Percentiles rank a stretch among this genome's conserved stretches.
Conservation (phyloP, 2,797 vertebrate genomes). For the Acanthiza pusilla region DNA sequence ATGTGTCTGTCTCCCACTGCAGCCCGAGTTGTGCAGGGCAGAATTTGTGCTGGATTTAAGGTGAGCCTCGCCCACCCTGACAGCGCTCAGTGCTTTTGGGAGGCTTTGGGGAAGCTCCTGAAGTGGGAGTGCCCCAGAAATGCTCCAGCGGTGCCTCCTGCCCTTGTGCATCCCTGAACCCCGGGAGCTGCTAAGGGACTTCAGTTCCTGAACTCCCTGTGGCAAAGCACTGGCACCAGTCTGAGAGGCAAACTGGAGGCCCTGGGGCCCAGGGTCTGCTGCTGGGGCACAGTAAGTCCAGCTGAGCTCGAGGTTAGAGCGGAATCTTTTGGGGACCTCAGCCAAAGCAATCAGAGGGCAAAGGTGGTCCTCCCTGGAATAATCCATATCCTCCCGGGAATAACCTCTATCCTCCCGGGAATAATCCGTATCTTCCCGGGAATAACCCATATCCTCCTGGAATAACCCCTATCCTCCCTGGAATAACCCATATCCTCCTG, state of each 20-base stretch:
- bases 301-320: neutral
- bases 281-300: neutral
- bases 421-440: neutral
- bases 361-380: neutral
- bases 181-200: accelerated
- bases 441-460: neutral
- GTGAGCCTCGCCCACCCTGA: accelerated
- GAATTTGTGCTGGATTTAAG: accelerated
- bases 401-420: accelerated
- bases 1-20: neutral
- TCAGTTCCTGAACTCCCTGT: neutral
- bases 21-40: neutral
- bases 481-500: neutral
- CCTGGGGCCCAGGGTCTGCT: accelerated
- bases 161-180: accelerated
- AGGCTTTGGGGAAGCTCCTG: neutral
- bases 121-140: neutral
- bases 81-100: neutral
- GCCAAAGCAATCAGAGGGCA: accelerated
- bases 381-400: neutral
- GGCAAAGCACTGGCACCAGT: neutral
- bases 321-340: neutral
- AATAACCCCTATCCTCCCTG: neutral
- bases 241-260: neutral
- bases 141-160: neutral